Evolutionary conservation across 2,888 invertebrate genomes (phyloP).

Genomic region (Drosophila infuscata): DNA sequence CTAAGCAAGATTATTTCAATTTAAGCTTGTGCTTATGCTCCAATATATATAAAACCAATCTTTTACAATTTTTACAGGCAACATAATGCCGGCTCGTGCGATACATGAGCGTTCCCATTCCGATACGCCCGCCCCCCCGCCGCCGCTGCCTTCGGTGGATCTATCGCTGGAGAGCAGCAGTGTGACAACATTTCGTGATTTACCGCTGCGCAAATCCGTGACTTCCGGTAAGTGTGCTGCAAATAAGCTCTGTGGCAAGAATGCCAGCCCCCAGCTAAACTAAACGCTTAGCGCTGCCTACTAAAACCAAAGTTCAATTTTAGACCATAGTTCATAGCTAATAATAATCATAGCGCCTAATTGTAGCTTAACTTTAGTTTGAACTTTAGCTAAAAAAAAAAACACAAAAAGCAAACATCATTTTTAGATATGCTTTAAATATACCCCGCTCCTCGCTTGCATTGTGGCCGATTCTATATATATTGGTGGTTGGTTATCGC

Average conservation of each 20-base stretch:
- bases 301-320: conserved; percentile 50
- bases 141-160: conserved; percentile 93
- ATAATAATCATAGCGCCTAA: conserved; percentile 35
- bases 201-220: conserved; percentile 93
- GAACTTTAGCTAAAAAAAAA: conserved; percentile 11
- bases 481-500: conserved; percentile 67
- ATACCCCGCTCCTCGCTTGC: conserved; percentile 61
- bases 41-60: neutral
- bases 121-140: conserved; percentile 90
- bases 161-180: conserved; percentile 97
- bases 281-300: conserved; percentile 54
- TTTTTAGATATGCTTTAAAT: conserved; percentile 48
- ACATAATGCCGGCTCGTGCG: conserved; percentile 82
- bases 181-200: conserved; percentile 95
- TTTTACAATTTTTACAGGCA: conserved; percentile 45
- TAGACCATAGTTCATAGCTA: conserved; percentile 16
- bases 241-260: neutral
- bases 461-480: conserved; percentile 39
- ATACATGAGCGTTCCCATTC: conserved; percentile 96
- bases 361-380: conserved; percentile 63
- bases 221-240: conserved; percentile 87
- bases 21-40: neutral
- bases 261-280: conserved; percentile 8
- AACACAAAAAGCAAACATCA: neutral
- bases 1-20: neutral